Conservation (phyloP, 2,888 invertebrate species). For the Drosophila nigricruria region DNA sequence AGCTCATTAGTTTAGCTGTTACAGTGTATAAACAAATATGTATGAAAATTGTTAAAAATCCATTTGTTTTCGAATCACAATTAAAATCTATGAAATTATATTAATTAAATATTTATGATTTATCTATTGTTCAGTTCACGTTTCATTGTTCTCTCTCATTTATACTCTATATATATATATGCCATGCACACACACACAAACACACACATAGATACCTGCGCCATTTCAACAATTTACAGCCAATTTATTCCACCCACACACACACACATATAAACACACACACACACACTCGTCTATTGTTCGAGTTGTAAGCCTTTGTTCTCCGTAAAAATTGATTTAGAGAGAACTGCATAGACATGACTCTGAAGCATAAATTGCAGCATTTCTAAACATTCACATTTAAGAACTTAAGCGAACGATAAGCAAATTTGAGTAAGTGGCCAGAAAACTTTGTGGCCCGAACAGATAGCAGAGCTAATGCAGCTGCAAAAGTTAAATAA, state of each 20-base stretch:
- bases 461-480: not conserved
- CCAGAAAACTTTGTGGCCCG: not conserved
- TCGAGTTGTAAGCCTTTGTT: conserved; percentile 67
- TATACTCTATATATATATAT: conserved; percentile 28
- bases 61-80: conserved; percentile 37
- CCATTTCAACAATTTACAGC: conserved; percentile 38
- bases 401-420: conserved; percentile 8
- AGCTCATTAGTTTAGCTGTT: conserved; percentile 81
- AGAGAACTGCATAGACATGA: conserved; percentile 37
- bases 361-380: not conserved
- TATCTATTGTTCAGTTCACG: conserved; percentile 41
- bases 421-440: not conserved
- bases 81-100: conserved; percentile 1
- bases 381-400: not conserved
- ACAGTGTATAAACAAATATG: conserved; percentile 74
- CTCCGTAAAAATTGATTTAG: conserved; percentile 71
- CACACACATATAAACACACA: conserved; percentile 15
- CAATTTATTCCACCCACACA: conserved; percentile 42
- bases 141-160: conserved; percentile 58
- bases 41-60: conserved; percentile 59
- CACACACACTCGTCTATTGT: conserved; percentile 55
- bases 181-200: conserved; percentile 31
- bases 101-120: conserved; percentile 29
- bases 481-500: not conserved
- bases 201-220: conserved; percentile 17